phyloP scores from a whole-genome alignment of 1,140 invertebrate species.

The Ganaspis sp. region DNA sequence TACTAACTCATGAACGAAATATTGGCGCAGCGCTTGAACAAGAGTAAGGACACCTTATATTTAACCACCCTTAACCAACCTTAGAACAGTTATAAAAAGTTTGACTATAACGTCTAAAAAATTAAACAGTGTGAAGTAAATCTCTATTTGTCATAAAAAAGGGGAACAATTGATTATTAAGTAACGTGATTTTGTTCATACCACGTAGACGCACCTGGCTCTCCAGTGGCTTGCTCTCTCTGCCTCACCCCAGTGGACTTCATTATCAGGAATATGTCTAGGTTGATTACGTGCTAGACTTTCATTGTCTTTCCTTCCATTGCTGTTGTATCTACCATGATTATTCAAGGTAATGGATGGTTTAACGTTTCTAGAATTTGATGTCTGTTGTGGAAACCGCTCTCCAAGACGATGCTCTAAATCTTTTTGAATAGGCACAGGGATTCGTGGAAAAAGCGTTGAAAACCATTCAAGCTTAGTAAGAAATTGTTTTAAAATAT shows the following conservation, averaged over 20 bases:
- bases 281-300: conserved; percentile 61
- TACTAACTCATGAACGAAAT: too few species aligned
- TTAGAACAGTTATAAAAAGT: too few species aligned
- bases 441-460: conserved; percentile 98
- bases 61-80: too few species aligned
- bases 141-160: too few species aligned
- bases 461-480: conserved; percentile 99
- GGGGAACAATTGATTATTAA: conserved; percentile 54
- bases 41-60: too few species aligned
- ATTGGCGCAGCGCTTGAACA: too few species aligned
- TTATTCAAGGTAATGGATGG: conserved; percentile 72
- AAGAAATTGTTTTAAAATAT: conserved; percentile 94
- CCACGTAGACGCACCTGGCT: conserved; percentile 77
- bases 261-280: conserved; percentile 76
- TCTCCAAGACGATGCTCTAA: conserved; percentile 85
- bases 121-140: too few species aligned
- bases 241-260: conserved; percentile 77
- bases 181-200: conserved; percentile 75
- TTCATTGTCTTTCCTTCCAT: conserved; percentile 66
- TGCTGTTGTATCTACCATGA: conserved; percentile 69
- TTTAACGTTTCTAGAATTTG: conserved; percentile 69
- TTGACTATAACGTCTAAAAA: too few species aligned
- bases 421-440: conserved; percentile 98
- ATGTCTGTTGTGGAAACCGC: conserved; percentile 75
- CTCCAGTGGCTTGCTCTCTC: conserved; percentile 74